Conservation (phyloP, 2,113 vertebrate genomes). For the Oncorhynchus mykiss region DNA sequence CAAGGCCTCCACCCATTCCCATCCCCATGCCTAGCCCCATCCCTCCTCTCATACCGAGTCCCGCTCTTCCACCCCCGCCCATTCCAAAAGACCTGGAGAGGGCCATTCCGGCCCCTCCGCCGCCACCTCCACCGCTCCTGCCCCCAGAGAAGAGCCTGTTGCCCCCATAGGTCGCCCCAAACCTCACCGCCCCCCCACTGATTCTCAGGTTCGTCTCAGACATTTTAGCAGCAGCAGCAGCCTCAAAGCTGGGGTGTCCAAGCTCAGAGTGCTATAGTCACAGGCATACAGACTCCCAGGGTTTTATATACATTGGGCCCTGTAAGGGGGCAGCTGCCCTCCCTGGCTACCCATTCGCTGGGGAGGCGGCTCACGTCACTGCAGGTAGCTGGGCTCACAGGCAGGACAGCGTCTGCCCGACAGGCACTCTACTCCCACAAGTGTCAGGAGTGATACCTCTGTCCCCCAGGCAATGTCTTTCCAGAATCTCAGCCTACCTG, state of each 20-base stretch:
- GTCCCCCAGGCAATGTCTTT: background rate
- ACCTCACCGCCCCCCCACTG: slow-evolving; percentile 60
- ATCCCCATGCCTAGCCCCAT: slow-evolving; percentile 19
- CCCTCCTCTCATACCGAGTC: slow-evolving; percentile 23
- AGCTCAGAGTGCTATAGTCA: background rate
- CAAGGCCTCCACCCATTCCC: slow-evolving; percentile 2
- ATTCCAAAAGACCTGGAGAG: slow-evolving; percentile 39
- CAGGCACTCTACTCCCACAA: slow-evolving; percentile 30
- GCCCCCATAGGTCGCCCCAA: slow-evolving; percentile 62
- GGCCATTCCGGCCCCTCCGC: slow-evolving; percentile 11
- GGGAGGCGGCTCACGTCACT: slow-evolving; percentile 8
- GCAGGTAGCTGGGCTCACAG: slow-evolving; percentile 10
- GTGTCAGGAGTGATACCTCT: background rate
- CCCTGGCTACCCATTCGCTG: slow-evolving; percentile 21
- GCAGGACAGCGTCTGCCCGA: slow-evolving; percentile 42
- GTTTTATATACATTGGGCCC: slow-evolving; percentile 47
- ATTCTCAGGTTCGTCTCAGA: slow-evolving; percentile 46
- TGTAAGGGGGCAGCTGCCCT: background rate
- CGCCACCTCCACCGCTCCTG: slow-evolving; percentile 15
- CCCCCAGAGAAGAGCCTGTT: slow-evolving; percentile 50
- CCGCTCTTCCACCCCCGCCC: slow-evolving; percentile 23
- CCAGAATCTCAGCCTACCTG: background rate
- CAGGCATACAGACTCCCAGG: background rate
- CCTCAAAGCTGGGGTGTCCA: slow-evolving; percentile 37
- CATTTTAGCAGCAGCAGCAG: slow-evolving; percentile 27